Base-by-base conservation (phyloP, 1,140 invertebrate species). In the Oppia nitens region DNA sequence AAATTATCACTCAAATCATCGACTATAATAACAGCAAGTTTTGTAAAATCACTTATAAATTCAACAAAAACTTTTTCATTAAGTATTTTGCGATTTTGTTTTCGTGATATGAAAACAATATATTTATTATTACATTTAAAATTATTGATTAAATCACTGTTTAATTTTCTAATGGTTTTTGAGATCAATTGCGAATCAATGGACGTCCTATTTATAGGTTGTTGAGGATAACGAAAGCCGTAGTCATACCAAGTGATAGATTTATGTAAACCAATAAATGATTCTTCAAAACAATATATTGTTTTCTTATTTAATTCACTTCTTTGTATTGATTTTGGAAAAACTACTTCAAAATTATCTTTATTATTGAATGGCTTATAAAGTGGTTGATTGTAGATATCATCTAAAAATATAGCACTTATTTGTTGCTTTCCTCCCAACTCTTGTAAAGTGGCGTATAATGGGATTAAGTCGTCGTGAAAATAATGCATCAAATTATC, bases 401-500 rank as follows among this genome's bases (percentile, higher is more conserved):
- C 61, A 55, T 60, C 20, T 1, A 59, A 17, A 20, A 59, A 60
- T 21, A 59, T 21, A 27, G 26, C 21, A 47, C 28, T 27, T 27
- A 40, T 17, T 17, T 29, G 14, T 47, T 32, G 14, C 20, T 23
- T 64, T 40, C 12, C 20, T 60, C 67, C 67, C 26, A 71, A 27
- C 14, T 66, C 62, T 17, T 65, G 57, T 26, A 76, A 65, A 21
- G 74, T 76, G 24, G 67, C 54, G 66, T 66, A 73, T 4, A 77
- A 53, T 4, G 77, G 77, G 17, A 79, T 55, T 0, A 78, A 59
- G 64, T 79, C 77, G 68, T 79, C 77, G 68, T 79, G 77, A 40
- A 79, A 65, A 29, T 75, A 70, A 70, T 79, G 77, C 76, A 79
- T 78, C 17, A 78, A 65, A 66, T 79, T 78, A 61, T 77, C 75